Conservation (phyloP, 1,140 invertebrate species). For the Teleopsis dalmanni region DNA sequence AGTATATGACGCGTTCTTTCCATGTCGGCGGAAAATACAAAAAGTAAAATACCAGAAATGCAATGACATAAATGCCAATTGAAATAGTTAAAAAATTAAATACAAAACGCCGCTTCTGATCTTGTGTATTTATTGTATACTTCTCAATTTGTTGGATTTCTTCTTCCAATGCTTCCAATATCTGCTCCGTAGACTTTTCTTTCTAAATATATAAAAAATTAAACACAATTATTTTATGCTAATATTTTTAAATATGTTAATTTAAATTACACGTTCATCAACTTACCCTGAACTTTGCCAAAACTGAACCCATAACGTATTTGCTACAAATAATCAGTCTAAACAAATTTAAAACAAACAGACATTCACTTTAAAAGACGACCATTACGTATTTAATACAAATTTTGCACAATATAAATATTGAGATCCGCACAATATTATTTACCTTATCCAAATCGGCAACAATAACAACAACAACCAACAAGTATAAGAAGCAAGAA, state of each 20-base stretch:
- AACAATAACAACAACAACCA: too few relatives aligned
- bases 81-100: slow-evolving; percentile 72
- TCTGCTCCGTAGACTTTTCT: slow-evolving; percentile 68
- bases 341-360: too few relatives aligned
- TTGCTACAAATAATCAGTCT: too few relatives aligned
- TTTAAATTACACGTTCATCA: slow-evolving; percentile 4
- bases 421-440: too few relatives aligned
- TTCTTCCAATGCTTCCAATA: slow-evolving; percentile 70
- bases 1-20: slow-evolving; percentile 61
- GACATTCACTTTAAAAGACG: too few relatives aligned
- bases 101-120: slow-evolving; percentile 69
- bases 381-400: too few relatives aligned
- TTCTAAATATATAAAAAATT: slow-evolving; percentile 54
- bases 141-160: slow-evolving; percentile 74
- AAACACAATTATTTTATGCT: not conserved
- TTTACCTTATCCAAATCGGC: too few relatives aligned
- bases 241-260: not conserved
- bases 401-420: too few relatives aligned
- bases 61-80: slow-evolving; percentile 68
- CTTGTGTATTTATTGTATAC: slow-evolving; percentile 69
- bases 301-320: slow-evolving; percentile 19
- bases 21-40: slow-evolving; percentile 63
- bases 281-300: slow-evolving; percentile 20
- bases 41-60: slow-evolving; percentile 69
- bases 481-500: too few relatives aligned